Percentiles rank a stretch among this genome's conserved stretches.
Evolutionary conservation across 1,140 invertebrate genomes (phyloP).

Genomic region (Oedothorax gibbosus): DNA sequence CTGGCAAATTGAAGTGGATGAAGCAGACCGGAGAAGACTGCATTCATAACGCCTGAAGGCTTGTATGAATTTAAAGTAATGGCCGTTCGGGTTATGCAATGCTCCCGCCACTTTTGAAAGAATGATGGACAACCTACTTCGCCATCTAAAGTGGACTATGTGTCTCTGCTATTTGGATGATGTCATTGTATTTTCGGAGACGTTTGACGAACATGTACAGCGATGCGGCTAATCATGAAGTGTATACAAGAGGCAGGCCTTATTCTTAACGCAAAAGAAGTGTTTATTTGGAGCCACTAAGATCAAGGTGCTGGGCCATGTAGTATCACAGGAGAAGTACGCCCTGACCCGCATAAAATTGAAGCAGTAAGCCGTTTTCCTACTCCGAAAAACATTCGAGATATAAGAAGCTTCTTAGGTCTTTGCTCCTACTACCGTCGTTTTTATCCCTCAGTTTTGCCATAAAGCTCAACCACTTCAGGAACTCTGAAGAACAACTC

Average conservation of each 20-base stretch:
- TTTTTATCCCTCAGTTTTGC: not conserved
- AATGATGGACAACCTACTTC: constrained; percentile 63
- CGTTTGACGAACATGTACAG: constrained; percentile 38
- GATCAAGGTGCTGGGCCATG: constrained; percentile 14
- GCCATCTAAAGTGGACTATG: constrained; percentile 64
- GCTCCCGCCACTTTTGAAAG: constrained; percentile 67
- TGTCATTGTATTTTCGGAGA: constrained; percentile 45
- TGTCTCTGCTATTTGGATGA: constrained; percentile 36
- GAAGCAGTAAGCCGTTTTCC: not conserved
- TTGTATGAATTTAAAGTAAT: constrained; percentile 67
- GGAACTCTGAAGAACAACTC: not conserved
- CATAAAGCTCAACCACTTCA: not conserved
- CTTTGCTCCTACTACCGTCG: constrained; percentile 10
- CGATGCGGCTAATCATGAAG: constrained; percentile 2
- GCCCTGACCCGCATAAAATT: not conserved
- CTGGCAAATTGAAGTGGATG: constrained; percentile 68
- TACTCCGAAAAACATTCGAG: not conserved
- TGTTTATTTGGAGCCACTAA: not conserved
- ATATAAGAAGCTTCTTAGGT: constrained; percentile 22
- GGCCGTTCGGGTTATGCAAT: constrained; percentile 67
- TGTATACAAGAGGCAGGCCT: constrained; percentile 11
- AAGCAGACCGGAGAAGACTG: constrained; percentile 68
- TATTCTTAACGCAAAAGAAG: constrained; percentile 25
- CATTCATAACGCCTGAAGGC: constrained; percentile 64
- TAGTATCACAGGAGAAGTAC: not conserved